Conservation (phyloP, 1,140 invertebrate species). For the Bombus waltoni region DNA sequence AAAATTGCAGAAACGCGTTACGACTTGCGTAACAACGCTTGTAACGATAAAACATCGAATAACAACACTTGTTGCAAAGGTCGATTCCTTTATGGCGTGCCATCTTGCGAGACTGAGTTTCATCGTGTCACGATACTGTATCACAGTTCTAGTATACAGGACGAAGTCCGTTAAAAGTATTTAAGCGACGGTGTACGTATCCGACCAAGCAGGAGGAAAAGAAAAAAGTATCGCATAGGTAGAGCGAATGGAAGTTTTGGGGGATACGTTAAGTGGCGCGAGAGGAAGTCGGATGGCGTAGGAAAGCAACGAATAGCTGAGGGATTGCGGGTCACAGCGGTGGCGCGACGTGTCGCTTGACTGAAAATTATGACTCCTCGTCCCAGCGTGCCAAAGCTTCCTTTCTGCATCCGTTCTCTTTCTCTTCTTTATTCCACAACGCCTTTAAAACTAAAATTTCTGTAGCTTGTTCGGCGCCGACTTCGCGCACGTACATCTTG, state of each 20-base stretch:
- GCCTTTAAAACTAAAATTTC: constrained; percentile 66
- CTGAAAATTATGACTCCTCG: constrained; percentile 79
- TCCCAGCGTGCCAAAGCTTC: constrained; percentile 67
- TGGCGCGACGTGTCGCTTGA: constrained; percentile 69
- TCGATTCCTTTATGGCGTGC: too few relatives aligned
- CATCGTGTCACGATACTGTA: too few relatives aligned
- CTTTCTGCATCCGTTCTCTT: not conserved
- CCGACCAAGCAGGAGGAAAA: not conserved
- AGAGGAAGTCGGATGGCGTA: not conserved
- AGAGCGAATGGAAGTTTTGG: constrained; percentile 51
- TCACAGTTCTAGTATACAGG: too few relatives aligned
- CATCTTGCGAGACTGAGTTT: too few relatives aligned
- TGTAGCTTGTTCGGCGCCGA: constrained; percentile 47
- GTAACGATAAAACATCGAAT: too few relatives aligned
- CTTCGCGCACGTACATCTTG: not conserved
- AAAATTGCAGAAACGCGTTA: too few relatives aligned
- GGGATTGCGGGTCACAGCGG: constrained; percentile 67
- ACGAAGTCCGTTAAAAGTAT: too few relatives aligned
- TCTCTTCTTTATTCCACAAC: not conserved
- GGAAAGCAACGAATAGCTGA: not conserved
- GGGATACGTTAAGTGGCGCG: constrained; percentile 56
- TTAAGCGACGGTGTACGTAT: too few relatives aligned
- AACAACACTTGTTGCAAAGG: too few relatives aligned
- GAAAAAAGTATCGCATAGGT: constrained; percentile 38
- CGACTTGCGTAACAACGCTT: too few relatives aligned